Percentiles rank a stretch among this genome's conserved stretches.
phyloP scores from a whole-genome alignment of 2,113 vertebrate genomes.

The Nycticebus coucang region DNA sequence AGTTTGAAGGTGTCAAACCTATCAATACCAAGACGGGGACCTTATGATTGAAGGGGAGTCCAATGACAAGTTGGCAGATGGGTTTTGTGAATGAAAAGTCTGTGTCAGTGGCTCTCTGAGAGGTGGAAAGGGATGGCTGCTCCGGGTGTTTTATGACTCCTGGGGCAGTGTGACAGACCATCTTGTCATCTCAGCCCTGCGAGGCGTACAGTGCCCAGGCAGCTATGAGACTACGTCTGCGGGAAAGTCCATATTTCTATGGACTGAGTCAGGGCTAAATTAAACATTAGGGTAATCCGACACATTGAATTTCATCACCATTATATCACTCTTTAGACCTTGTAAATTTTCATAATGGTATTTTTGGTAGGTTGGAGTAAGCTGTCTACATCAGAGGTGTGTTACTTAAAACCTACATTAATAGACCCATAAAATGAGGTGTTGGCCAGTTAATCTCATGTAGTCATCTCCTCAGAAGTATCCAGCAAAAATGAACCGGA shows the following conservation, averaged over 20 bases:
- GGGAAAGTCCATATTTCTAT: constrained; percentile 51
- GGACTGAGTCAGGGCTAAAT: constrained; percentile 49
- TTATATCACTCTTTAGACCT: constrained; percentile 55
- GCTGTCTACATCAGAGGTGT: constrained; percentile 56
- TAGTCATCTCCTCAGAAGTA: constrained; percentile 52
- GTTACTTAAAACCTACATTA: constrained; percentile 67
- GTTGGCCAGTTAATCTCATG: constrained; percentile 47
- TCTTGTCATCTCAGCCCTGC: not conserved
- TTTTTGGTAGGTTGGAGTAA: constrained; percentile 55
- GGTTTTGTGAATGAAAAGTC: not conserved
- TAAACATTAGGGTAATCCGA: constrained; percentile 9
- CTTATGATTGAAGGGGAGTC: not conserved
- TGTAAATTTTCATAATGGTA: constrained; percentile 34
- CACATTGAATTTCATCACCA: constrained; percentile 59
- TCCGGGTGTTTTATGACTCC: not conserved
- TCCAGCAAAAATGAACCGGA: constrained; percentile 28
- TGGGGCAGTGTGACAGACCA: not conserved
- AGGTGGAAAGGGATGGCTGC: not conserved
- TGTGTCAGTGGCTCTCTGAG: not conserved
- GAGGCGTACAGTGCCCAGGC: not conserved
- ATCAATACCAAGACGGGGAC: not conserved
- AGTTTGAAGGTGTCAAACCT: not conserved
- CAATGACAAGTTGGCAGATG: not conserved
- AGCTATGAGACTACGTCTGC: not conserved
- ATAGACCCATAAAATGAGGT: constrained; percentile 69